Conservation (phyloP, 2,113 vertebrate species). For the Petrocephalus zakoni region DNA sequence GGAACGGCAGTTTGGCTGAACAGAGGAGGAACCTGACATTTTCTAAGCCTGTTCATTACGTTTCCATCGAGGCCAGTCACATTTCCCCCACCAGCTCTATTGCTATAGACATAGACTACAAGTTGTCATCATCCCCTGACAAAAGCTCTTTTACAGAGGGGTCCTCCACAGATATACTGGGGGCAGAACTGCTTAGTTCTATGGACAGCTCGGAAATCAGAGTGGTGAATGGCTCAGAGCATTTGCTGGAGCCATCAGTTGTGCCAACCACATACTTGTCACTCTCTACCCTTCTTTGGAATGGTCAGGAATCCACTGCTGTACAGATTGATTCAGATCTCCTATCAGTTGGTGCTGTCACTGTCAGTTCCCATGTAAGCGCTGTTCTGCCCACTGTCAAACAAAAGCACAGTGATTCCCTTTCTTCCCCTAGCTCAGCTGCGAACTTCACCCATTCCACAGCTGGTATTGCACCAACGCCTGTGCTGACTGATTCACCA, state of each 20-base stretch:
- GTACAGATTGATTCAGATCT: neutral
- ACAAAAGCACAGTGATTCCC: neutral
- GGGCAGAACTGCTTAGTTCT: conserved; percentile 16
- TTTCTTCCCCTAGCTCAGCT: conserved; percentile 6
- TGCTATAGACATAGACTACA: conserved; percentile 19
- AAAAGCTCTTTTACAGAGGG: conserved; percentile 30
- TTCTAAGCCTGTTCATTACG: neutral
- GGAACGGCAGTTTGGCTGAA: neutral
- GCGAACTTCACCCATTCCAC: neutral
- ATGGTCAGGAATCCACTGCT: conserved; percentile 14
- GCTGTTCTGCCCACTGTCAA: conserved; percentile 23
- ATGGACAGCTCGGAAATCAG: neutral
- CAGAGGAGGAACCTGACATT: neutral
- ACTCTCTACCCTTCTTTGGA: conserved; percentile 33
- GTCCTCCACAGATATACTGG: conserved; percentile 16
- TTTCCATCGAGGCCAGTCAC: neutral
- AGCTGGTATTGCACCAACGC: conserved; percentile 20
- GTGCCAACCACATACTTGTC: conserved; percentile 37
- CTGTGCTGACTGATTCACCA: neutral
- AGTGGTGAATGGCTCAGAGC: conserved; percentile 14
- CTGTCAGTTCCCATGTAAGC: conserved; percentile 8
- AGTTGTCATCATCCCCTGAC: neutral
- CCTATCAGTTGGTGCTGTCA: conserved; percentile 11
- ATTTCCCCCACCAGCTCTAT: neutral
- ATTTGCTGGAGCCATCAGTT: conserved; percentile 8